Evolutionary conservation across 2,113 vertebrate genomes (phyloP), one percentile per base, ranked within the genome.

Genomic region (Centropus unirufus): DNA sequence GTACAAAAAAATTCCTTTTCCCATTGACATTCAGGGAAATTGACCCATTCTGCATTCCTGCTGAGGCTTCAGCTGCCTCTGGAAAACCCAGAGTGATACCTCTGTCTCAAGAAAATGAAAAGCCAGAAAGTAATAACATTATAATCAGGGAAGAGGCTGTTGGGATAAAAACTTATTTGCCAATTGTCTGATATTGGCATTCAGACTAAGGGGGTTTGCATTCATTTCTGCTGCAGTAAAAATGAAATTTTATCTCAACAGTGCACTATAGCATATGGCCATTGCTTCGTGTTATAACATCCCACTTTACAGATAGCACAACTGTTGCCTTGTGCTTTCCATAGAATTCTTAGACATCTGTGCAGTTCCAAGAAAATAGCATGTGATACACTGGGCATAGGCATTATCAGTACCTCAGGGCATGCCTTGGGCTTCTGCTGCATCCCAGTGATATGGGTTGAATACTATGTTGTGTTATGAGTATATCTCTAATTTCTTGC

Each of bases 11-110:
- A 70, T 47, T 70, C 23, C 5, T 72, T 80, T 83, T 84, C 15
- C 11, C 8, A 2, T 36, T 79, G 26, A 52, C 0, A 0, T 49
- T 90, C 14, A 5, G 47, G 58, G 62, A 76, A 82, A 54, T 5
- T 1, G 47, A 92, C 58, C 30, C 15, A 23, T 63, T 83, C 55
- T 81, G 47, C 27, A 23, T 82, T 92, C 26, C 6, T 82, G n/a
- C 49, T 52, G 75, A 88, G 49, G 10, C 30, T 81, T 84, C 39
- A 8, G 20, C 59, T 83, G 36, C 49, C 51, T 66, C 52, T 84
- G 32, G 61, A 52, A 84, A 72, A 70, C 32, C 12, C 63, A 59
- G 21, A 80, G 29, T 36, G 36, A 49, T n/a, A 40, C 5, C 44
- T 86, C 51, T 68, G 58, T 58, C 66, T 57, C n/a, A 64, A 89